phyloP scores from a whole-genome alignment of 2,797 vertebrate species.

The Hylomyscus alleni region DNA sequence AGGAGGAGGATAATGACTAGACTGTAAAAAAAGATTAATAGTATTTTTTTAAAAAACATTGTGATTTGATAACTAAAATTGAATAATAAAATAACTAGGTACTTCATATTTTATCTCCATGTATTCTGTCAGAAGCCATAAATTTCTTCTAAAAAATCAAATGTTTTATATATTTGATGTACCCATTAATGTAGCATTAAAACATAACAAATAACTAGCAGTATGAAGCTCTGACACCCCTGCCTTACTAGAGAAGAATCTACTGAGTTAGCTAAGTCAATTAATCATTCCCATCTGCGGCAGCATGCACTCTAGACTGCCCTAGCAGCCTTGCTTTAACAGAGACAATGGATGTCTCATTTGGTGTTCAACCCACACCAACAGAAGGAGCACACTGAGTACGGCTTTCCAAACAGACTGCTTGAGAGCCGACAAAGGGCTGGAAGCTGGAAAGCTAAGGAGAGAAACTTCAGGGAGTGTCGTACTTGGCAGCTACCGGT shows the following conservation, averaged over 20 bases:
- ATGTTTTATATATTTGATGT: conserved; percentile 66
- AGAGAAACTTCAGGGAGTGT: conserved; percentile 63
- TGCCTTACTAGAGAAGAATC: conserved; percentile 51
- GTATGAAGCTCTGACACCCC: conserved; percentile 57
- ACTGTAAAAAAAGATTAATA: not conserved
- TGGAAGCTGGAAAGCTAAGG: conserved; percentile 76
- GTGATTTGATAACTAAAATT: conserved; percentile 53
- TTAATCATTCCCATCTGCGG: conserved; percentile 81
- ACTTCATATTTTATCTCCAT: conserved; percentile 48
- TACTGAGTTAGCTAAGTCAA: conserved; percentile 73
- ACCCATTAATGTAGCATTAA: conserved; percentile 55
- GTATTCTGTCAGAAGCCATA: conserved; percentile 44
- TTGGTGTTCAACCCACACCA: conserved; percentile 73
- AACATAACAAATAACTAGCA: conserved; percentile 59
- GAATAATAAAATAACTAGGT: conserved; percentile 59
- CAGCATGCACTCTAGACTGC: conserved; percentile 60
- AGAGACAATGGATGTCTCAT: conserved; percentile 76
- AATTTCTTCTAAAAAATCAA: conserved; percentile 69
- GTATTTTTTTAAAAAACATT: not conserved
- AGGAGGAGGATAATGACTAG: not conserved
- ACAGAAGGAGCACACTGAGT: conserved; percentile 82
- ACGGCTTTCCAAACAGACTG: conserved; percentile 59
- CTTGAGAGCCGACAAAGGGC: conserved; percentile 77
- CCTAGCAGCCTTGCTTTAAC: conserved; percentile 59
- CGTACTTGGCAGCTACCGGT: conserved; percentile 79